Evolutionary conservation across 2,113 vertebrate species (phyloP).

Genomic region (Barnardius zonarius): DNA sequence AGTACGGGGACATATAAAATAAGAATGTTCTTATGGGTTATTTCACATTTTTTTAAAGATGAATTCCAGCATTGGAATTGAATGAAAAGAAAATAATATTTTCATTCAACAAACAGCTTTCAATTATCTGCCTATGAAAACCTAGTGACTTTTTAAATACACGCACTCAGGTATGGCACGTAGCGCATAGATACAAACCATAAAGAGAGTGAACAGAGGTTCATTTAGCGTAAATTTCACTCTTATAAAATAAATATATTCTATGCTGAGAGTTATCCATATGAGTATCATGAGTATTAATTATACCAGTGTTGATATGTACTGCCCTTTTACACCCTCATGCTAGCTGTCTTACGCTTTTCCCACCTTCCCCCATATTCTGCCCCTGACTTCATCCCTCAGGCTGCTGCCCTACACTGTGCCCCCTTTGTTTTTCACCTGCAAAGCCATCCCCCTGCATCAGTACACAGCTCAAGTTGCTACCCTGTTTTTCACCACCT

Average conservation of each 20-base stretch:
- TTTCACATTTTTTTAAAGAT: background rate
- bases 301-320: background rate
- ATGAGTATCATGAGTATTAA: background rate
- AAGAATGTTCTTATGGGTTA: background rate
- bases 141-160: background rate
- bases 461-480: background rate
- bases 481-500: conserved; percentile 32
- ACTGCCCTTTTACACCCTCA: background rate
- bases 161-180: accelerated
- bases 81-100: background rate
- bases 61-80: background rate
- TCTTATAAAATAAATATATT: background rate
- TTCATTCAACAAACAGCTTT: background rate
- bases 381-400: background rate
- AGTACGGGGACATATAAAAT: background rate
- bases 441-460: background rate
- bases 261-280: background rate
- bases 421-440: background rate
- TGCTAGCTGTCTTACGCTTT: background rate
- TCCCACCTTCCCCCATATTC: background rate
- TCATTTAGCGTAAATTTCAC: background rate
- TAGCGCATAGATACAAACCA: background rate
- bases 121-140: background rate
- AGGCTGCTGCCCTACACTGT: background rate
- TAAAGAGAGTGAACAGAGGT: background rate